Evolutionary conservation across 1,140 invertebrate species (phyloP), one percentile per base, ranked within the genome.

Genomic region (Bombus breviceps): DNA sequence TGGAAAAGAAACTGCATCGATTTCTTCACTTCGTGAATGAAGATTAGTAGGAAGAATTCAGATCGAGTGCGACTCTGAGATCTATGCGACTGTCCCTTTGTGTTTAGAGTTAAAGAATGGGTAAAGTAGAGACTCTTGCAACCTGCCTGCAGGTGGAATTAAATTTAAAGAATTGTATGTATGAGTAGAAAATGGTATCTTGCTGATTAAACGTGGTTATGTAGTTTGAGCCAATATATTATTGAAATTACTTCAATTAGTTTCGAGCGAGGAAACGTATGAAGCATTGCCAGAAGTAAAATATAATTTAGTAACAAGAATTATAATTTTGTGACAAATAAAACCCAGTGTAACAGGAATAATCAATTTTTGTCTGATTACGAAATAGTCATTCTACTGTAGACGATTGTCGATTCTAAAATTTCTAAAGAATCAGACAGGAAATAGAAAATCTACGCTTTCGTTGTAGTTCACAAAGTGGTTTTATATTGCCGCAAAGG

Each of bases 11-110:
- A 3, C 25, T 22, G n/a, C n/a, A 47, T 53, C 41, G 78, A 69
- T 80, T 80, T 80, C 64, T 69, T 80, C 32, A 34, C 53, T 39
- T 18, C 28, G 22, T 66, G 66, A 69, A 53, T 37, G 28, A 69
- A 80, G 66, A 79, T 79, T 47, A 68, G n/a, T 37, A 34, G 39
- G 41, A 34, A 34, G 32, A 9, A 68, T 79, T 79, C 41, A 22
- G 57, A 64, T 64, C 59, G 34, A n/a, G 53, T 39, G 37, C 53
- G 12, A 53, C 47, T 53, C 47, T 0, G 47, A 59, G 34, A 53
- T 37, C 15, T 28, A 28, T 18, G 41, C 34, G 22, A 15, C 22
- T 25, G 25, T 15, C 8, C 4, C 53, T 59, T 76, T 34, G 73
- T 13, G 47, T 53, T 57, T 57, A 12, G 3, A 59, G 74, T 6